These are phyloP conservation scores for Chauna torquata DNA, from an alignment of 2,113 vertebrate genomes.

Conservation along the genomic window DNA sequence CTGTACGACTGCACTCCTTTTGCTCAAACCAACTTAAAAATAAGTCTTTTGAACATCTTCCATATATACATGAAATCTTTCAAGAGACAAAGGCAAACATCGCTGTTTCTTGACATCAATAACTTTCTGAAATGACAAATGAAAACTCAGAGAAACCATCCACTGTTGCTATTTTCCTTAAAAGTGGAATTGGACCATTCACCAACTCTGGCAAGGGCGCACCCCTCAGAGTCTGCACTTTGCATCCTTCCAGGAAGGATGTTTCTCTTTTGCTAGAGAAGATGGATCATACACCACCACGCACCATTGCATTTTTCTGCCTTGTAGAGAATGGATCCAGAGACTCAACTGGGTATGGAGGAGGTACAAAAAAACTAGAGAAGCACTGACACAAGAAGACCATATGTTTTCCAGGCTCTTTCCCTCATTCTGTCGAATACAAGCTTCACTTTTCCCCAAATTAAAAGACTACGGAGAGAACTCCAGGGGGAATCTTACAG, in stretches of 20 bases:
- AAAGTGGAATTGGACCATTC: not conserved
- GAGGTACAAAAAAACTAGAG: not conserved
- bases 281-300: not conserved
- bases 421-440: not conserved
- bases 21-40: not conserved
- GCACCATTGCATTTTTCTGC: not conserved
- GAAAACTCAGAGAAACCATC: not conserved
- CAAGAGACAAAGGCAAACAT: not conserved
- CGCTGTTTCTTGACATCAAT: not conserved
- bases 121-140: not conserved
- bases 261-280: not conserved
- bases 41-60: not conserved
- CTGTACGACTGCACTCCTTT: not conserved
- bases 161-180: not conserved
- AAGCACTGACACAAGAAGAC: not conserved
- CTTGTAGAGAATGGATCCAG: rapidly evolving
- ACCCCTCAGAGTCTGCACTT: not conserved
- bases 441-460: not conserved
- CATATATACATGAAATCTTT: not conserved
- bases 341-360: not conserved
- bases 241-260: not conserved
- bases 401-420: not conserved
- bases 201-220: not conserved
- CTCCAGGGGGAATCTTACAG: not conserved
- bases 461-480: not conserved